Evolutionary conservation across 2,113 vertebrate genomes (phyloP), one percentile per base, ranked within the genome.

Genomic region (Menidia beryllina): DNA sequence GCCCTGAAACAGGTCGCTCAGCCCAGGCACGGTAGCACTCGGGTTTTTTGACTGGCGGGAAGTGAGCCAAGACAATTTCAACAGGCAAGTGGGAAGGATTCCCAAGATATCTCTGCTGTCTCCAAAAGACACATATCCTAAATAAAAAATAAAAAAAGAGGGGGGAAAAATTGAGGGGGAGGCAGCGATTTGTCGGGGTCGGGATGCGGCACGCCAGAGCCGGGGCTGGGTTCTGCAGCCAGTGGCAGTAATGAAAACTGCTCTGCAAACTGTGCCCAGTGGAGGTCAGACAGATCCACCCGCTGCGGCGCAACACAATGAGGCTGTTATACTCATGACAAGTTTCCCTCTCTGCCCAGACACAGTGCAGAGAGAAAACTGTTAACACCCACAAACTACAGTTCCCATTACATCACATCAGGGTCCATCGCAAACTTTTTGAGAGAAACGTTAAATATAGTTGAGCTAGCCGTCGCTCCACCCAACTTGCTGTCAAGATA

Each of bases 361-460:
- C 76, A 76, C 86, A 51, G 64, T 63, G 77, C 84, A 81, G 34
- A 68, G 84, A 90, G 86, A 91, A 93, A 92, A 92, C 91, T 90
- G 90, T 92, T 91, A 90, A 92, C 92, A 92, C 90, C 91, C 91
- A 89, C 87, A 82, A 88, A 92, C 91, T 90, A 84, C 86, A 93
- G 85, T 92, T 92, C 91, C 93, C 92, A 93, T 93, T 92, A 93
- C 92, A 88, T 93, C 92, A 94, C 90, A 47, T 73, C 39, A 53
- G 65, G 81, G 80, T 79, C 85, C 86, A 86, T 91, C 82, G 5
- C 85, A 61, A 50, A 76, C 87, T 34, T 91, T 81, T 91, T 67
- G 65, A 71, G 78, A 89, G 87, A 69, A 77, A 84, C 64, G 77
- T 89, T 89, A 90, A 90, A 91, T 86, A 75, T 85, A 92, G 90